A percentile compares a stretch with the other conserved stretches of the same genome.
phyloP scores from a whole-genome alignment of 2,113 vertebrate species.

The Butorides virescens region DNA sequence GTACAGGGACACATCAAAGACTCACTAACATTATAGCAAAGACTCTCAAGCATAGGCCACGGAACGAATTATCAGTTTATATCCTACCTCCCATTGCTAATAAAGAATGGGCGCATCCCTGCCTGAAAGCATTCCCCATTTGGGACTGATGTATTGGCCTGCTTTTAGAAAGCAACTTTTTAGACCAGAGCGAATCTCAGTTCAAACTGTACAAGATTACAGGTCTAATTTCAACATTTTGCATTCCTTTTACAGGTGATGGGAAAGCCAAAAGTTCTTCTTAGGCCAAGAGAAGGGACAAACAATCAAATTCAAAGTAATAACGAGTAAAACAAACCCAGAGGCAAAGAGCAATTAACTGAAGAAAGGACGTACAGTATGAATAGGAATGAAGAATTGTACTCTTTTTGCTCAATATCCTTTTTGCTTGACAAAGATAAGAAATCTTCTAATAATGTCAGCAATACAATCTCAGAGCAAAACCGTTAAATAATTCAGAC shows the following conservation, averaged over 20 bases:
- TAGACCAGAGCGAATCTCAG: not conserved
- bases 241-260: not conserved
- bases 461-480: not conserved
- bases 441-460: not conserved
- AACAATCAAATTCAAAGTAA: not conserved
- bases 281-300: not conserved
- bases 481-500: not conserved
- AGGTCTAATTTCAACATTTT: not conserved
- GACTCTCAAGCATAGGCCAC: not conserved
- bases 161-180: not conserved
- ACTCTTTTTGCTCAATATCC: not conserved
- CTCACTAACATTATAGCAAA: rapidly evolving
- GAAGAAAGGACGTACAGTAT: not conserved
- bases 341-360: not conserved
- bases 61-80: not conserved
- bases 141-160: not conserved
- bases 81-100: not conserved
- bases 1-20: not conserved
- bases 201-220: not conserved
- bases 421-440: not conserved
- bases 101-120: not conserved
- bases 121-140: not conserved
- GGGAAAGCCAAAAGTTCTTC: not conserved
- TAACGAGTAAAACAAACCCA: not conserved
- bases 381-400: not conserved